Conservation (phyloP, 1,140 invertebrate species). For the Pentalonia nigronervosa region DNA sequence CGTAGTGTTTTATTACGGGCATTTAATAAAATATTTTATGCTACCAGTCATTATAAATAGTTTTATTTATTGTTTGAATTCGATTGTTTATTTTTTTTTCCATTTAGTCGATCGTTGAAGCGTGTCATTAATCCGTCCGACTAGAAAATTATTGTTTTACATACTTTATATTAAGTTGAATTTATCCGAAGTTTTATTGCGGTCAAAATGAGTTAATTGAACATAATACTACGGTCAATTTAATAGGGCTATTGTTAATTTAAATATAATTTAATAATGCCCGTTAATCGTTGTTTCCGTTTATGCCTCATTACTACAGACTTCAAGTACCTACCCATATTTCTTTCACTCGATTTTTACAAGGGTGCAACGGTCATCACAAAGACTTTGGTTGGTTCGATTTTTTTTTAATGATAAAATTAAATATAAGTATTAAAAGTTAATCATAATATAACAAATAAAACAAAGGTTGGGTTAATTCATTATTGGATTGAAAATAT, state of each 20-base stretch:
- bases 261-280: not conserved
- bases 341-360: not conserved
- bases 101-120: not conserved
- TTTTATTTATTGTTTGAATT: not conserved
- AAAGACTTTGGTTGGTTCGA: not conserved
- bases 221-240: not conserved
- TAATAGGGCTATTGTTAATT: not conserved
- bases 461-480: not conserved
- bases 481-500: not conserved
- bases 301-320: not conserved
- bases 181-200: not conserved
- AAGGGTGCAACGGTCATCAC: not conserved
- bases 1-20: not conserved
- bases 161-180: not conserved
- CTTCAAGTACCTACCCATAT: not conserved
- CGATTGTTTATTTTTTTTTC: not conserved
- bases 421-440: not conserved
- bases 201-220: not conserved
- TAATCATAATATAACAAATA: not conserved
- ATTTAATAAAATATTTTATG: not conserved
- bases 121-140: not conserved
- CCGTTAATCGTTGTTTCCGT: not conserved
- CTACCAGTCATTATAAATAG: no score
- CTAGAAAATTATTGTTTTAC: conserved; percentile 1
- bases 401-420: not conserved